phyloP scores from a whole-genome alignment of 2,113 vertebrate species.

The Coturnix japonica region DNA sequence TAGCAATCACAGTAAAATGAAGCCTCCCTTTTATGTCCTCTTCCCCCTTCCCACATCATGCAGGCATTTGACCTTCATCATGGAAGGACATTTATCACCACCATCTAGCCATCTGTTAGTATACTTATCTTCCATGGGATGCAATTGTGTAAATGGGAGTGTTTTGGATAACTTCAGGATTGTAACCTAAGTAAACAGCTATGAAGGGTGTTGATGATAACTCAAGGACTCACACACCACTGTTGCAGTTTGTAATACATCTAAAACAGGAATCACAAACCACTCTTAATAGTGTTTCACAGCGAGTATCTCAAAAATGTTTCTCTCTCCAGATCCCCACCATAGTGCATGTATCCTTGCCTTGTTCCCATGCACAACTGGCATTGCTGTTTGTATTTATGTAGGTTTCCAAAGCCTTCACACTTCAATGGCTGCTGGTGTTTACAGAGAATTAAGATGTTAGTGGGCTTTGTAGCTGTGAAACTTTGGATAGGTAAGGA shows the following conservation, averaged over 20 bases:
- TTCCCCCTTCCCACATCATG: background rate
- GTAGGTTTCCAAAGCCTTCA: background rate
- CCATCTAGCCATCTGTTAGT: slow-evolving; percentile 34
- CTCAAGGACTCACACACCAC: slow-evolving; percentile 21
- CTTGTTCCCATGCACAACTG: background rate
- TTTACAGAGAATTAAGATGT: background rate
- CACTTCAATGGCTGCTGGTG: background rate
- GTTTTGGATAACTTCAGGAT: slow-evolving; percentile 59
- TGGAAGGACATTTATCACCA: slow-evolving; percentile 53
- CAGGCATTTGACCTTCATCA: slow-evolving; percentile 56
- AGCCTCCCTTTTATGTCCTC: background rate
- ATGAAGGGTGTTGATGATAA: slow-evolving; percentile 58
- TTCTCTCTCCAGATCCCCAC: background rate
- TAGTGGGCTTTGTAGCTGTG: background rate
- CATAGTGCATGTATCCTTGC: accelerated
- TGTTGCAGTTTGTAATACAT: background rate
- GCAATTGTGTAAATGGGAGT: slow-evolving; percentile 39
- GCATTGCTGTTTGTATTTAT: accelerated
- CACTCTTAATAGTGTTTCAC: background rate
- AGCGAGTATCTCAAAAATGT: background rate
- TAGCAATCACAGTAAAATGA: background rate
- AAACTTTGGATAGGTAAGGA: background rate
- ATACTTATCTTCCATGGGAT: slow-evolving; percentile 28
- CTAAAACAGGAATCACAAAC: slow-evolving; percentile 33
- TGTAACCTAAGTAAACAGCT: slow-evolving; percentile 56